A percentile compares a stretch with the other conserved stretches of the same genome.
Evolutionary conservation across 2,888 invertebrate species (phyloP).

Genomic region (Odontothrips loti): DNA sequence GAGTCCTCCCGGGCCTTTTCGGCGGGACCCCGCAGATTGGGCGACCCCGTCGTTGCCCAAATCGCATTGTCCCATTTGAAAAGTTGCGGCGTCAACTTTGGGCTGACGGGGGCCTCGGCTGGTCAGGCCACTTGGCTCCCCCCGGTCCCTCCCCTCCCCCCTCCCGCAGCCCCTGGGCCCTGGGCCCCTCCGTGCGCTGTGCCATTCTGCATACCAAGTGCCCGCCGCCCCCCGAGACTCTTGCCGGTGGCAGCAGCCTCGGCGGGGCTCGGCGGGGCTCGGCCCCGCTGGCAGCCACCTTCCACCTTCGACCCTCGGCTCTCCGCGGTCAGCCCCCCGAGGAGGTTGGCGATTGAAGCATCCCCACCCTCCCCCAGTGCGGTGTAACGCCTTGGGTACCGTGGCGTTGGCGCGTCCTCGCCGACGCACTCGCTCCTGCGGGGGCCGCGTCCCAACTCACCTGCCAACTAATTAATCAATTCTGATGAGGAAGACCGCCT

Average conservation of each 20-base stretch:
- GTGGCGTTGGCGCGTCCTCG: neutral
- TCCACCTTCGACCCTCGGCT: neutral
- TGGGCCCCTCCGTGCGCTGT: neutral
- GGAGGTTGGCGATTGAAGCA: neutral
- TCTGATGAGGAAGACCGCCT: neutral
- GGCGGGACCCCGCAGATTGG: neutral
- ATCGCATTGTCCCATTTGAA: constrained; percentile 26
- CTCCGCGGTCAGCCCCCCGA: neutral
- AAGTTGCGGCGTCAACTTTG: constrained; percentile 15
- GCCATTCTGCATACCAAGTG: constrained; percentile 24
- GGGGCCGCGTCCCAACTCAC: neutral
- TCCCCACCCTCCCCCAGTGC: no score
- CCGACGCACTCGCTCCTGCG: neutral
- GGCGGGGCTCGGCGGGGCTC: no score
- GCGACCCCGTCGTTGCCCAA: constrained; percentile 4
- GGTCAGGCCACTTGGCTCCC: no score
- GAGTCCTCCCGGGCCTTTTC: neutral
- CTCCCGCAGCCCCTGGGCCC: no score
- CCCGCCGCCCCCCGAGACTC: neutral
- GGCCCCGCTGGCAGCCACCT: neutral
- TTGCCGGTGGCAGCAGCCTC: neutral
- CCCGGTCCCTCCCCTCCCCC: no score
- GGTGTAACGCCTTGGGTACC: neutral
- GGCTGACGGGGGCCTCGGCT: neutral
- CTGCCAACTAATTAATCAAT: constrained; percentile 6